A percentile compares a stretch with the other conserved stretches of the same genome.
These are phyloP conservation scores for Drosophila sturtevanti DNA, from an alignment of 1,140 invertebrate species.

Conservation along the genomic window DNA sequence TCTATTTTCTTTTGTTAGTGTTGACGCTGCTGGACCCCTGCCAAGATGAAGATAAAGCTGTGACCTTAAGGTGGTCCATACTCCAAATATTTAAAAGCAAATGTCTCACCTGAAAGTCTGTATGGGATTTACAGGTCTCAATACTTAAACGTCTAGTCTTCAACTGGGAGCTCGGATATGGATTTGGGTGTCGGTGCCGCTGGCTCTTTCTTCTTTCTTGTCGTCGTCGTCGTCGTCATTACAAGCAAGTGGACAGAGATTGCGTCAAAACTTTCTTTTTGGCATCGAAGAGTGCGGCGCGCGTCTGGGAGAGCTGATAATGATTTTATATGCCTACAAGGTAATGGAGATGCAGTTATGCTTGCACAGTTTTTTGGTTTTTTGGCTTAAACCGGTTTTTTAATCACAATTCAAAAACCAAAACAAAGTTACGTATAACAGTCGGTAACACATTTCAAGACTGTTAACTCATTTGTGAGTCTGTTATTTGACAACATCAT, in stretches of 20 bases:
- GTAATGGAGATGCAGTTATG: slow-evolving; percentile 46
- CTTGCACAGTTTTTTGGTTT: neutral
- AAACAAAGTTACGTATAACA: slow-evolving; percentile 21
- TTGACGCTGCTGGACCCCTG: slow-evolving; percentile 36
- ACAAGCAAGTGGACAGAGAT: slow-evolving; percentile 62
- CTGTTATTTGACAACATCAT: no score
- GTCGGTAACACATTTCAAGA: no score
- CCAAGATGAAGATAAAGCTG: slow-evolving; percentile 46
- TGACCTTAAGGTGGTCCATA: slow-evolving; percentile 35
- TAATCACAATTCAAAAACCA: slow-evolving; percentile 23
- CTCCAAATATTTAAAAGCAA: neutral
- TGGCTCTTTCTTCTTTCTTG: slow-evolving; percentile 16
- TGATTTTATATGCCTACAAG: slow-evolving; percentile 20
- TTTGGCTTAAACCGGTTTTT: slow-evolving; percentile 45
- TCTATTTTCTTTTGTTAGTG: slow-evolving; percentile 23
- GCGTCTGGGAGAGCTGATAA: slow-evolving; percentile 33
- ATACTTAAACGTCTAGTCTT: neutral
- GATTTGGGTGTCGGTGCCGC: slow-evolving; percentile 30
- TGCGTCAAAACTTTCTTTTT: slow-evolving; percentile 80
- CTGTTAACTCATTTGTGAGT: no score
- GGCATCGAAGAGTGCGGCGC: slow-evolving; percentile 10
- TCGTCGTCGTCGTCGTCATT: slow-evolving; percentile 49
- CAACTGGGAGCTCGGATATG: neutral
- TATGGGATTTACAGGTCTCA: neutral
- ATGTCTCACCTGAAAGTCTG: neutral